Base-by-base conservation (phyloP, 2,113 vertebrate species). In the Sphyrna mokarran region DNA sequence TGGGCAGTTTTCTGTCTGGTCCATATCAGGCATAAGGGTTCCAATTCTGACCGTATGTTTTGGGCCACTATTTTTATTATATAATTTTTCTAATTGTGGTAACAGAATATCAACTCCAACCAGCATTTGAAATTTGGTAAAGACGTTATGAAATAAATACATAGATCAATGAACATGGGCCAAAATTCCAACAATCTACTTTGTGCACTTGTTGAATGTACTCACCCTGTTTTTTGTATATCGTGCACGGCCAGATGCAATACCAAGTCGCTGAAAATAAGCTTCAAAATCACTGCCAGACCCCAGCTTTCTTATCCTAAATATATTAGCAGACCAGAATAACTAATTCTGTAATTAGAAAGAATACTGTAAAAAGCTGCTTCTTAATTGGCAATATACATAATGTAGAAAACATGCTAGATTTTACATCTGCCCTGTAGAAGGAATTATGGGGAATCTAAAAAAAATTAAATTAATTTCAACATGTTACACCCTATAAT, bases 281-380 rank as follows among this genome's bases (percentile, higher is more conserved):
- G 98, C 98, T 96, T 99, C 99, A 96, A 99, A 99, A 97, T 99
- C 99, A 96, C 99, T 99, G 96, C 99, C 99, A 95, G 99, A 99
- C 94, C 99, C 99, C 3, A 99, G 97, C 96, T 99, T 99, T 97
- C 97, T 99, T 97, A 99, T 99, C 97, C 99, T 99, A 96, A 66
- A 37, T 14, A 61, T 14, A 96, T 95, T 72, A 95, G 33, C 61
- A 93, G n/a, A 93, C 9, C 1, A 93, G 61, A 93, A 93, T 66
- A 66, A 91, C 20, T 22, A 66, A 66, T 8, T 37, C 29, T n/a
- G n/a, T n/a, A 16, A 89, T 61, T 76, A 11, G n/a, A 91, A 72
- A 95, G 14, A 95, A 69, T n/a, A 11, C 3, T 20, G 1, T 40
- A 20, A 58, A 23, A 93, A 68, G 23, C 6, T 94, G 37, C 1